Evolutionary conservation across 1,140 invertebrate genomes (phyloP), one percentile per base, ranked within the genome.

Genomic region (Teleopsis dalmanni): DNA sequence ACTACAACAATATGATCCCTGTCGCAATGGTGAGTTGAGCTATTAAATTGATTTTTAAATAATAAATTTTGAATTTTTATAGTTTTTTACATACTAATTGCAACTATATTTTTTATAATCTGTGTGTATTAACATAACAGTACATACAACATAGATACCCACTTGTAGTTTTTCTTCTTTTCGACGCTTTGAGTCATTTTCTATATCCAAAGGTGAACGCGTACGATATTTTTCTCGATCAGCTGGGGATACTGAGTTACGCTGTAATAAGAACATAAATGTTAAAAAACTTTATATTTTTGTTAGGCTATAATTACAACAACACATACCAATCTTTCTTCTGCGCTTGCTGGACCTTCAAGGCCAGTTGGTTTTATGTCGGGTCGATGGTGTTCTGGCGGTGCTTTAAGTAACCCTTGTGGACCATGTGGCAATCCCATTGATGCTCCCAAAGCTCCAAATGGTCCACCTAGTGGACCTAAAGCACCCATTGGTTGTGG

Each of bases 101-200:
- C n/a, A n/a, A n/a, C n/a, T n/a, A n/a, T n/a, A n/a, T n/a, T n/a
- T n/a, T n/a, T n/a, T n/a, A n/a, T 21, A 13, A 8, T 6, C 9
- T 14, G 16, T 40, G 14, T 40, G 3, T 22, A 22, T 11, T 4
- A 23, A 40, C 37, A 22, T 40, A 27, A 29, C 27, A 7, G n/a
- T n/a, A 21, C 8, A 19, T 19, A 22, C 14, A 16, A 18, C 2
- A 35, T 25, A 22, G 10, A 11, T 40, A 86, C 85, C 82, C 78
- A 89, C 87, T 80, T 88, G 85, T 57, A 84, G 84, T 73, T 90
- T 90, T 69, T 90, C 87, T 69, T 91, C 86, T 70, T 91, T 89
- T 64, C 88, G 83, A 49, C 83, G 74, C 74, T 90, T 84, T 68
- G 78, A 78, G 70, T 86, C 68, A 56, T 75, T 70, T 72, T 85